Base-by-base conservation (phyloP, 1,140 invertebrate genomes). In the Zaprionus inermis region DNA sequence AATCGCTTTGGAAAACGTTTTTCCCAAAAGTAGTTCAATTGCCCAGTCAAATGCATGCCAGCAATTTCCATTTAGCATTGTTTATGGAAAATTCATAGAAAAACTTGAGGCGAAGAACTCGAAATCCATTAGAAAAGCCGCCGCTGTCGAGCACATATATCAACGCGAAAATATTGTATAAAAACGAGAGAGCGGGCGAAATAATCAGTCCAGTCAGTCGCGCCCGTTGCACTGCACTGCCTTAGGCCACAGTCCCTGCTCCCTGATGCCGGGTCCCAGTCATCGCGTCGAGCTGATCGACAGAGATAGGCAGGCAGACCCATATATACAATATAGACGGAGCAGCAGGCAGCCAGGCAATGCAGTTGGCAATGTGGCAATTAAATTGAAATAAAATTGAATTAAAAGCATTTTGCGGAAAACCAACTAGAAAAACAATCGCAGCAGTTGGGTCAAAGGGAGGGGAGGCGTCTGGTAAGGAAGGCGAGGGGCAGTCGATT, bases 351-450 rank as follows among this genome's bases (percentile, higher is more conserved):
- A 55, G 36, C 60, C 20, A 20, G 36, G 67, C 72, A 54, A 16
- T 16, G 38, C 38, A 58, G 46, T 18, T 67, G 76, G 83, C 83
- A 86, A 86, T 88, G 83, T 86, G 83, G 83, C 83, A 86, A 86
- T 86, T 86, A 86, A 89, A 86, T 86, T 79, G 83, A 83, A 88
- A 86, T 86, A 86, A 86, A 86, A 86, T 86, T 86, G 83, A 86
- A 86, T 86, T 86, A 86, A 86, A 86, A 86, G 83, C 83, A 86
- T 86, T 86, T 86, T 83, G 83, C 83, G 83, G 84, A 88, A 86
- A 85, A 86, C 73, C 83, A 83, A 83, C 72, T 86, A 79, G 72
- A 88, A 79, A 72, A 73, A 32, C 30, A 32, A 32, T 7, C 6
- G 41, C 24, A 18, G 22, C 10, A 22, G 12, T 28, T 7, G 11